Conservation (phyloP, 2,797 vertebrate genomes). For the Phoxinus dragarum region DNA sequence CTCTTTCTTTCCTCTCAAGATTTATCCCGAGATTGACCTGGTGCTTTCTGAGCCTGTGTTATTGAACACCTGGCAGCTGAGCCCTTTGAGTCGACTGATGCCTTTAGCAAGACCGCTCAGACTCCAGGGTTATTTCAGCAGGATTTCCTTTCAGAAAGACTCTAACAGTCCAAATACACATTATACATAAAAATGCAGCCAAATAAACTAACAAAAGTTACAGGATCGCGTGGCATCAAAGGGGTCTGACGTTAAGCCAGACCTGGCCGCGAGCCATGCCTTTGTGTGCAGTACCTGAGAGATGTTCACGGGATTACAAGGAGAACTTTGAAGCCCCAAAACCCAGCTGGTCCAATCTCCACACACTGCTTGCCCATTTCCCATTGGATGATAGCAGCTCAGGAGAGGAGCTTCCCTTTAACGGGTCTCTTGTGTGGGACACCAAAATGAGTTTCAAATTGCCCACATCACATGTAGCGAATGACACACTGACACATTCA, state of each 20-base stretch:
- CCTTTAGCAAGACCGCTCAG: conserved; percentile 74
- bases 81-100: conserved; percentile 78
- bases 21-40: conserved; percentile 75
- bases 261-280: conserved; percentile 76
- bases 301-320: conserved; percentile 81
- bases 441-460: conserved; percentile 52
- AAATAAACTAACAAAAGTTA: conserved; percentile 83
- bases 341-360: conserved; percentile 79
- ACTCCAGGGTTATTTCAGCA: conserved; percentile 79
- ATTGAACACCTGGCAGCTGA: conserved; percentile 75
- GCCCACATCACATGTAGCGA: not conserved
- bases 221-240: conserved; percentile 79
- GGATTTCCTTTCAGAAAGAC: conserved; percentile 75
- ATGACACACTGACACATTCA: not conserved
- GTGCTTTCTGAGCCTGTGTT: conserved; percentile 72
- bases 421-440: conserved; percentile 76
- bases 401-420: conserved; percentile 73
- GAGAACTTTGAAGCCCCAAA: conserved; percentile 80
- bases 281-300: conserved; percentile 78
- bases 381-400: conserved; percentile 76
- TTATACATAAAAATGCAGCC: conserved; percentile 80
- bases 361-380: conserved; percentile 66
- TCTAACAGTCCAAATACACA: conserved; percentile 77
- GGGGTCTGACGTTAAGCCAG: conserved; percentile 72
- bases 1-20: conserved; percentile 63